These are phyloP conservation scores for Intellagama lesueurii DNA, from an alignment of 2,797 vertebrate genomes.

Conservation along the genomic window DNA sequence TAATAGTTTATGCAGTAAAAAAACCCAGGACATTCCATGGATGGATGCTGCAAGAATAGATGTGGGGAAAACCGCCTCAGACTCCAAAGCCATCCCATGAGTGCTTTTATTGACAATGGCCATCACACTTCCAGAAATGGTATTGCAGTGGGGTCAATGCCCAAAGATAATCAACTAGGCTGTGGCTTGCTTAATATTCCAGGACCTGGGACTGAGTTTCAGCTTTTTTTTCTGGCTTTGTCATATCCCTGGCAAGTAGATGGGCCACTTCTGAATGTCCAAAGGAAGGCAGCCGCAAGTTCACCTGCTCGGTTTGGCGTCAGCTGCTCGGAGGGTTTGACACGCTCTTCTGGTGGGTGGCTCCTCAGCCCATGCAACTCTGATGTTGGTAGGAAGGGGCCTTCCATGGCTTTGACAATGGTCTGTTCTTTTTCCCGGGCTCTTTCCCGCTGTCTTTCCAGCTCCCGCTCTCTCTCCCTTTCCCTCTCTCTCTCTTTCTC, in stretches of 20 bases:
- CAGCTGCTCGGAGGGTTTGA: slow-evolving; percentile 88
- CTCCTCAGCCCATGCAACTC: slow-evolving; percentile 88
- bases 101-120: neutral
- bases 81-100: neutral
- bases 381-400: slow-evolving; percentile 84
- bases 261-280: neutral
- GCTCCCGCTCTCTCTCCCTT: slow-evolving; percentile 78
- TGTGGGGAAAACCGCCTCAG: neutral
- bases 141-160: neutral
- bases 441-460: slow-evolving; percentile 89
- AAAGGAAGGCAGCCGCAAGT: rapidly evolving
- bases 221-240: neutral
- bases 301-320: slow-evolving; percentile 90
- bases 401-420: slow-evolving; percentile 90
- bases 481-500: slow-evolving; percentile 84
- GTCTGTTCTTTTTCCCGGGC: slow-evolving; percentile 93
- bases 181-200: neutral
- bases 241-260: neutral
- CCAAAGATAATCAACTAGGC: too few relatives aligned
- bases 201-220: too few relatives aligned
- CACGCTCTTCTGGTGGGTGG: slow-evolving; percentile 85
- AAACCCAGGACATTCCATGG: neutral
- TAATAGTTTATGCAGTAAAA: neutral
- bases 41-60: neutral
- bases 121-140: neutral